Evolutionary conservation across 92 coral and sea anemone species (phyloP).

Genomic region (Epizoanthus rinbou): DNA sequence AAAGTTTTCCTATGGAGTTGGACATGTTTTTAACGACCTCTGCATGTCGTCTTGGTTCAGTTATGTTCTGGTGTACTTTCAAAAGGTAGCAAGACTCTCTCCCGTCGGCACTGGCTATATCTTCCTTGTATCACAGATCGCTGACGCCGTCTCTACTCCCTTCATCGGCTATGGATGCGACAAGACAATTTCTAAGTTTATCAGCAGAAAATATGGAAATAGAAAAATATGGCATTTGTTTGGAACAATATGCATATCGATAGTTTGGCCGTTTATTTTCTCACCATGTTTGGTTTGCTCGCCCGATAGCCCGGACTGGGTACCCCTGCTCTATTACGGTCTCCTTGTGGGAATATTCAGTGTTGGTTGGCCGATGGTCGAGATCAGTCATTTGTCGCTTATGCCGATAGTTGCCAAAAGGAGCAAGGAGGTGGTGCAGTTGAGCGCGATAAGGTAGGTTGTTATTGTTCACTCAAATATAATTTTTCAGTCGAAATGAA

Average conservation of each 20-base stretch:
- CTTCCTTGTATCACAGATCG: conserved; percentile 78
- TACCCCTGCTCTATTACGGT: conserved; percentile 65
- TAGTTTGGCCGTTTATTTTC: conserved; percentile 85
- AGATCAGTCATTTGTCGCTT: conserved; percentile 85
- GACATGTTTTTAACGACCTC: conserved; percentile 89
- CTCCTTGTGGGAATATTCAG: conserved; percentile 71
- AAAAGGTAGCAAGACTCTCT: conserved; percentile 74
- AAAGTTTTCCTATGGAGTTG: conserved; percentile 80
- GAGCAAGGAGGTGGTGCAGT: conserved; percentile 67
- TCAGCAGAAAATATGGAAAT: conserved; percentile 73
- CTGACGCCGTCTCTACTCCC: conserved; percentile 85
- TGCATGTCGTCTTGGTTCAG: conserved; percentile 93
- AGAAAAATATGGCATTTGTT: conserved; percentile 87
- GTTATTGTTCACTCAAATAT: neutral
- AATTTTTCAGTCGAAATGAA: neutral
- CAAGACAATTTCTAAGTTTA: conserved; percentile 63
- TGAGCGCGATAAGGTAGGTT: conserved; percentile 85
- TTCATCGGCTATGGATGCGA: conserved; percentile 88
- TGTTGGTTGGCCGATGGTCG: conserved; percentile 92
- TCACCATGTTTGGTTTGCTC: conserved; percentile 76
- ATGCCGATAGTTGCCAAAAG: conserved; percentile 86
- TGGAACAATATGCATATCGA: conserved; percentile 77
- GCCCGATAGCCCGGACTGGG: conserved; percentile 65
- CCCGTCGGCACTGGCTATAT: conserved; percentile 77
- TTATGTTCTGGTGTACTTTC: conserved; percentile 75